phyloP scores from a whole-genome alignment of 2,797 vertebrate species.

The Pseudochromis fuscus region DNA sequence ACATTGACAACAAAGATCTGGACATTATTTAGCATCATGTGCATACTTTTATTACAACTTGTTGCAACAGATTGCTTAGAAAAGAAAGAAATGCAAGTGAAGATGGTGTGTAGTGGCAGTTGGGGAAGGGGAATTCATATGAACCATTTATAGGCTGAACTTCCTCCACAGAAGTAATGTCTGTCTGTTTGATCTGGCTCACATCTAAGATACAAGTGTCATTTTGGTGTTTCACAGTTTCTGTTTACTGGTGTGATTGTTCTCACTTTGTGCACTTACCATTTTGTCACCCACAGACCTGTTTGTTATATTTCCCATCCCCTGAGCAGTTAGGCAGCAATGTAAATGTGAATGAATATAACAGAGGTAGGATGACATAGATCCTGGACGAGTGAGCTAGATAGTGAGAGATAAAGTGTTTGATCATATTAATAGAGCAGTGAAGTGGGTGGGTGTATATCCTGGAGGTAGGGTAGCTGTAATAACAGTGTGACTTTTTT shows the following conservation, averaged over 20 bases:
- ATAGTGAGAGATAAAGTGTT: not conserved
- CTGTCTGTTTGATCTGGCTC: conserved; percentile 27
- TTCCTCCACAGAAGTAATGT: conserved; percentile 18
- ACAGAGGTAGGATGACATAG: too few species aligned
- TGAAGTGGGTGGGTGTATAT: not conserved
- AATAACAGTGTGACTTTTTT: not conserved
- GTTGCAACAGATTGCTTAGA: not conserved
- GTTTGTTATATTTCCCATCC: not conserved
- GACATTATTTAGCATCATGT: too few species aligned
- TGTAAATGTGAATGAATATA: too few species aligned
- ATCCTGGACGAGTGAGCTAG: too few species aligned
- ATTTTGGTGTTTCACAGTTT: not conserved
- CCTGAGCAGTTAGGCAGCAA: too few species aligned
- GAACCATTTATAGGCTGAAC: conserved; percentile 23
- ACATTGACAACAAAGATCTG: too few species aligned
- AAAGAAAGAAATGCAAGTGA: not conserved
- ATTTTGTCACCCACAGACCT: not conserved
- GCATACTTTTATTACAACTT: too few species aligned
- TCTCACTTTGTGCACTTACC: not conserved
- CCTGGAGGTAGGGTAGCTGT: not conserved
- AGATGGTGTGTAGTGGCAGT: conserved; percentile 1
- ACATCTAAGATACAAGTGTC: not conserved
- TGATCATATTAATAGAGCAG: conserved; percentile 7
- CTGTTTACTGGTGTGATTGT: not conserved
- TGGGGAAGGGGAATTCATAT: conserved; percentile 44